phyloP scores from a whole-genome alignment of 1,140 invertebrate species.

The Trissolcus basalis region DNA sequence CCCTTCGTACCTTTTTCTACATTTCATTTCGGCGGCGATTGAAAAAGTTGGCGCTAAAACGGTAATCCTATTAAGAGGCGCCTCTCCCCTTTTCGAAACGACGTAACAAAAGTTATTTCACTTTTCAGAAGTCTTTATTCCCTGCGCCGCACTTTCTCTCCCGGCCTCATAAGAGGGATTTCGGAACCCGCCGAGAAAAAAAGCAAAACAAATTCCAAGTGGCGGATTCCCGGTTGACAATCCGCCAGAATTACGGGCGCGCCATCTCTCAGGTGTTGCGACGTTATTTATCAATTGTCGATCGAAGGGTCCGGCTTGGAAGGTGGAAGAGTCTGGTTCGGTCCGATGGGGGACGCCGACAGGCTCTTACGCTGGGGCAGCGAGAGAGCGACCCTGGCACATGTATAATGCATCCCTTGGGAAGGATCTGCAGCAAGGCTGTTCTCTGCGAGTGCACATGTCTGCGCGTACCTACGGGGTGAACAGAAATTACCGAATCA shows the following conservation, averaged over 20 bases:
- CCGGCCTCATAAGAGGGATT: slow-evolving; percentile 50
- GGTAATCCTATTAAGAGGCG: slow-evolving; percentile 52
- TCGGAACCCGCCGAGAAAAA: slow-evolving; percentile 40
- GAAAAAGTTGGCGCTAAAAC: slow-evolving; percentile 53
- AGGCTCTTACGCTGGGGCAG: slow-evolving; percentile 41
- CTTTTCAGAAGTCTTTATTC: slow-evolving; percentile 40
- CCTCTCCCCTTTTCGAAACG: slow-evolving; percentile 13
- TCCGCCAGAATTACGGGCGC: slow-evolving; percentile 54
- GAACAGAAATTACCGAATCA: slow-evolving; percentile 51
- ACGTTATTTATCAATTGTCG: slow-evolving; percentile 62
- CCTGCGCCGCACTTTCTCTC: slow-evolving; percentile 16
- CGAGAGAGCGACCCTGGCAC: slow-evolving; percentile 33
- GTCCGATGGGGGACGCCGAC: slow-evolving; percentile 27
- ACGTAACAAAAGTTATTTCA: slow-evolving; percentile 54
- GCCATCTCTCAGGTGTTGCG: background rate
- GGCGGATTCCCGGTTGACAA: slow-evolving; percentile 48
- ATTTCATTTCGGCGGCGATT: slow-evolving; percentile 39
- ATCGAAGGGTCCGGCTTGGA: slow-evolving; percentile 7
- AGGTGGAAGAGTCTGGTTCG: slow-evolving; percentile 14
- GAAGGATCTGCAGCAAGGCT: slow-evolving; percentile 59
- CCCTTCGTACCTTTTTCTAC: slow-evolving; percentile 4
- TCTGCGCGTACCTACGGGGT: slow-evolving; percentile 25
- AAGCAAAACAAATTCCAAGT: slow-evolving; percentile 52
- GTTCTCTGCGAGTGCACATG: slow-evolving; percentile 29
- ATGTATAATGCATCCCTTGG: slow-evolving; percentile 63